Evolutionary conservation across 2,113 vertebrate species (phyloP).

Genomic region (Anhinga anhinga): DNA sequence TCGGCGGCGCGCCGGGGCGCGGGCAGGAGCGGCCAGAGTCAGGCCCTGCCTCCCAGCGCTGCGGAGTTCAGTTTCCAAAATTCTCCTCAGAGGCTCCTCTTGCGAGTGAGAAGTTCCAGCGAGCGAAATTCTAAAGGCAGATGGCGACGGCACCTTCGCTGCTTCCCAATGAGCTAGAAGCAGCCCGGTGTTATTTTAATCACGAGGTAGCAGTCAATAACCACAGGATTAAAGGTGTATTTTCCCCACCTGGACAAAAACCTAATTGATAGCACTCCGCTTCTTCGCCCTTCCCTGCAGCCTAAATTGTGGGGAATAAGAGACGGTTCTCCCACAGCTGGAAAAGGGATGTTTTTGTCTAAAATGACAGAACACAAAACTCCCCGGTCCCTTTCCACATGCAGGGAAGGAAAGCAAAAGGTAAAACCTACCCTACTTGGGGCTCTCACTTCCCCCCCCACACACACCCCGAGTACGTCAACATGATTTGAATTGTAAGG

Average conservation of each 20-base stretch:
- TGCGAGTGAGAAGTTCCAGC: not conserved
- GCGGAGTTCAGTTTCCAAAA: not conserved
- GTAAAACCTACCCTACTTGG: not conserved
- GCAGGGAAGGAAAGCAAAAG: not conserved
- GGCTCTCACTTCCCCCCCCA: not conserved
- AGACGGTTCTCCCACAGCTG: not conserved
- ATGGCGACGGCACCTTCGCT: not conserved
- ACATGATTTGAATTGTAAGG: not conserved
- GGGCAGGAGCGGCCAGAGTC: rapidly evolving
- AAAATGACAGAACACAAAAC: not conserved
- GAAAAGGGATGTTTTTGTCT: not conserved
- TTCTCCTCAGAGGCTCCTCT: not conserved
- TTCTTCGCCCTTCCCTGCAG: not conserved
- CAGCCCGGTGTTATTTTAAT: not conserved
- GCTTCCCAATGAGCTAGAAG: not conserved
- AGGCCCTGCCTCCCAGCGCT: not conserved
- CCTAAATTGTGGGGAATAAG: not conserved
- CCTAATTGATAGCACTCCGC: not conserved
- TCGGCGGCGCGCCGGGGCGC: not conserved
- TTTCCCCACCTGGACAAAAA: not conserved
- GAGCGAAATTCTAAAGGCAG: not conserved
- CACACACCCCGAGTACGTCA: not conserved
- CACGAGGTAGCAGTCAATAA: not conserved
- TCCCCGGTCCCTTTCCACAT: not conserved
- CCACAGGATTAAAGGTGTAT: not conserved